Conservation (phyloP, 2,113 vertebrate species). For the Leucoraja erinaceus region DNA sequence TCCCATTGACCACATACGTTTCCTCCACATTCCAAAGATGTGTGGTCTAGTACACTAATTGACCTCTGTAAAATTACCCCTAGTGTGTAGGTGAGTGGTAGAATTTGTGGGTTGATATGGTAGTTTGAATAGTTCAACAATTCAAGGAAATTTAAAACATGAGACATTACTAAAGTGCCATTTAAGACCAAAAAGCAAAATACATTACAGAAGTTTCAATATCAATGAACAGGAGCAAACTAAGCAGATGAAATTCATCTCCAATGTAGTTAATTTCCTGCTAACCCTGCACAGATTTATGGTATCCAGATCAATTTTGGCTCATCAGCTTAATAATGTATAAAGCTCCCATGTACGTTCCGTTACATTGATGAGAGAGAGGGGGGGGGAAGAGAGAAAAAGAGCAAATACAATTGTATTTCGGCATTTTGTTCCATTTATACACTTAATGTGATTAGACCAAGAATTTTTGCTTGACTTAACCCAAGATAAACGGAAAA, state of each 20-base stretch:
- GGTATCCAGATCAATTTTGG: neutral
- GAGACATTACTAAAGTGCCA: neutral
- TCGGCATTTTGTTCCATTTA: neutral
- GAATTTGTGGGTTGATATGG: too few species aligned
- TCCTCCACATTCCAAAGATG: too few species aligned
- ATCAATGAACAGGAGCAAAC: neutral
- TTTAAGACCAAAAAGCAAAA: neutral
- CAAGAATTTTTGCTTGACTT: neutral
- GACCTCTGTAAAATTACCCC: too few species aligned
- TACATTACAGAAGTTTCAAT: neutral
- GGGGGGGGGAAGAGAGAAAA: too few species aligned
- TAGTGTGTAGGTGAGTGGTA: too few species aligned
- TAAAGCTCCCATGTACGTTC: neutral
- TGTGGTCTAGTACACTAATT: too few species aligned
- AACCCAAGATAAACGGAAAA: neutral
- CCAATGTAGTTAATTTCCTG: neutral
- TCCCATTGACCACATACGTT: too few species aligned
- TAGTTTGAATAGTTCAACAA: neutral
- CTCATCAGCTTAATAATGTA: neutral
- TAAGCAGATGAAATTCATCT: neutral
- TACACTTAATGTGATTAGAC: neutral
- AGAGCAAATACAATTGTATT: neutral
- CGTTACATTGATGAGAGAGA: neutral
- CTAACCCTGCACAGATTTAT: neutral
- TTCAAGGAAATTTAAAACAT: neutral